phyloP scores from a whole-genome alignment of 2,113 vertebrate genomes.

The Pimephales promelas region DNA sequence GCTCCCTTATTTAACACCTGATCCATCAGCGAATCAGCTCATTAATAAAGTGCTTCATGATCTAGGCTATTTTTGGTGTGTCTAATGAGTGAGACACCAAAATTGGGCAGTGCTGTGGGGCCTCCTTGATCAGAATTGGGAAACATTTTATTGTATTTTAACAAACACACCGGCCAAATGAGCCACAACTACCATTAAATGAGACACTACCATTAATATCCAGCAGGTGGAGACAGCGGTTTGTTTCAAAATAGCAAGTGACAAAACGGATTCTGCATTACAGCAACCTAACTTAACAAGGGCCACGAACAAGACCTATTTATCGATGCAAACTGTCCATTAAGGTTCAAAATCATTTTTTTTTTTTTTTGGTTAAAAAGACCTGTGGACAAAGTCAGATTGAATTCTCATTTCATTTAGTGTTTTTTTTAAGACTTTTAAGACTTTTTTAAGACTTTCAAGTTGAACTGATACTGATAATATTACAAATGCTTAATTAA shows the following conservation, averaged over 20 bases:
- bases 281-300: background rate
- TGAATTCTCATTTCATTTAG: background rate
- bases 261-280: background rate
- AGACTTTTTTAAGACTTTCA: background rate
- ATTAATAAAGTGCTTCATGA: background rate
- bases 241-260: conserved; percentile 63
- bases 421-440: background rate
- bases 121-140: background rate
- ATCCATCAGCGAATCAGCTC: background rate
- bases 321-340: background rate
- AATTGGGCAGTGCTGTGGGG: background rate
- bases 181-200: background rate
- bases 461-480: background rate
- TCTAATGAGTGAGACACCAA: background rate
- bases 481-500: background rate
- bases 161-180: background rate
- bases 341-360: background rate
- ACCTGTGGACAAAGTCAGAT: background rate
- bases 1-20: background rate
- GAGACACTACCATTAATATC: conserved; percentile 32
- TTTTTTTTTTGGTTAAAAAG: background rate
- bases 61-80: background rate
- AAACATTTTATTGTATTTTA: background rate
- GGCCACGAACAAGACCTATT: background rate
- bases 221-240: conserved; percentile 88